These are phyloP conservation scores for Saccostrea glomerata DNA, from an alignment of 1,140 invertebrate species.

Conservation along the genomic window DNA sequence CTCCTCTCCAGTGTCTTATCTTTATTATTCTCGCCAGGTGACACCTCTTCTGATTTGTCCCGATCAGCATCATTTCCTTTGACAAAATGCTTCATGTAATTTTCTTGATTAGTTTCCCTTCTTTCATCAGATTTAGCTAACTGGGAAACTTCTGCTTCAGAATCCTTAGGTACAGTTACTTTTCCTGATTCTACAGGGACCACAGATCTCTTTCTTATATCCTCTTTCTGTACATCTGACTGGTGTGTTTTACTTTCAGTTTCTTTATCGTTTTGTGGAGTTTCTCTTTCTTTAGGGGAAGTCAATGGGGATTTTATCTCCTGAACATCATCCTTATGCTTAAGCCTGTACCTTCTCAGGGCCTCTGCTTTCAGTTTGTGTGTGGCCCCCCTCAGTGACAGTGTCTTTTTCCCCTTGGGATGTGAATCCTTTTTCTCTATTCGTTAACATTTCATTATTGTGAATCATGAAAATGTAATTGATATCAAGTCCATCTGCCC, in stretches of 20 bases:
- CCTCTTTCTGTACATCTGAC: not conserved
- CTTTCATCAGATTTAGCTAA: not conserved
- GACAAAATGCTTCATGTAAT: not conserved
- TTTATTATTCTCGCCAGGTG: not conserved
- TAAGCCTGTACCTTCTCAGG: conserved; percentile 58
- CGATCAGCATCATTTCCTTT: not conserved
- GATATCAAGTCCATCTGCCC: too few relatives aligned
- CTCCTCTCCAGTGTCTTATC: not conserved
- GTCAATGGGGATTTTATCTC: not conserved
- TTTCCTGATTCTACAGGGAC: not conserved
- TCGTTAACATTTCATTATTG: not conserved
- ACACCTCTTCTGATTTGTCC: not conserved
- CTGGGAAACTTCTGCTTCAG: not conserved
- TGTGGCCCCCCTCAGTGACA: conserved; percentile 59
- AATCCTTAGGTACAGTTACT: not conserved
- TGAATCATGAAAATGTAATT: too few relatives aligned
- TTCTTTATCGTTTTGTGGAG: not conserved
- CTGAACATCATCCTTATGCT: conserved; percentile 45
- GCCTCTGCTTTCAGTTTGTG: conserved; percentile 63
- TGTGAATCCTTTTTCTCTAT: conserved; percentile 39
- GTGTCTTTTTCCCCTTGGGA: conserved; percentile 39
- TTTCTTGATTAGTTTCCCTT: not conserved
- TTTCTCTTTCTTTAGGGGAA: not conserved
- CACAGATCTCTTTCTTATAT: not conserved
- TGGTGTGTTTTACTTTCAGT: not conserved